phyloP scores from a whole-genome alignment of 2,113 vertebrate genomes.

The Charina bottae region DNA sequence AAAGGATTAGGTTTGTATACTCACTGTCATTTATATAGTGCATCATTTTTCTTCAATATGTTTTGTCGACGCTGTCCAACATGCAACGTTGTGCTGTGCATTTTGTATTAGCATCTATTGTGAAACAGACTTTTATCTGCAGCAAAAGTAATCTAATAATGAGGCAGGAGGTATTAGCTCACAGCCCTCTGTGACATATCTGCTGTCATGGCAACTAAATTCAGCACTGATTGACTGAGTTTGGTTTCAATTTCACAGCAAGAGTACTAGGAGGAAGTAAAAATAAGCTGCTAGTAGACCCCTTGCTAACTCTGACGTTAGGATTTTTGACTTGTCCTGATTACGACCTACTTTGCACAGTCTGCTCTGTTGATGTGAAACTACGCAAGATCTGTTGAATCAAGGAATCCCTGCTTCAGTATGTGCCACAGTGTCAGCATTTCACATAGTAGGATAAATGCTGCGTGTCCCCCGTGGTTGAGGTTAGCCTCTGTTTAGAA shows the following conservation, averaged over 20 bases:
- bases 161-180: background rate
- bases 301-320: background rate
- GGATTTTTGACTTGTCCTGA: background rate
- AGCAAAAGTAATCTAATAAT: background rate
- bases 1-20: background rate
- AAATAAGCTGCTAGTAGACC: background rate
- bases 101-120: background rate
- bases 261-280: background rate
- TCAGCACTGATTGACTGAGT: conserved; percentile 12
- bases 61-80: background rate
- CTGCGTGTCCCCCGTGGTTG: background rate
- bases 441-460: background rate
- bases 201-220: conserved; percentile 34
- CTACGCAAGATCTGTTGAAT: background rate
- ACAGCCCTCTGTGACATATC: background rate
- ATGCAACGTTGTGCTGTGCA: background rate
- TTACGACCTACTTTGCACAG: background rate
- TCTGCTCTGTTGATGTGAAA: background rate
- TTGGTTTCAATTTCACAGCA: conserved; percentile 13
- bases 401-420: background rate
- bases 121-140: background rate
- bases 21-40: background rate
- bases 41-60: background rate
- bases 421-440: background rate
- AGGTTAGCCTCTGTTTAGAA: background rate